Conservation (phyloP, 2,113 vertebrate genomes). For the Rhodinocichla rosea region DNA sequence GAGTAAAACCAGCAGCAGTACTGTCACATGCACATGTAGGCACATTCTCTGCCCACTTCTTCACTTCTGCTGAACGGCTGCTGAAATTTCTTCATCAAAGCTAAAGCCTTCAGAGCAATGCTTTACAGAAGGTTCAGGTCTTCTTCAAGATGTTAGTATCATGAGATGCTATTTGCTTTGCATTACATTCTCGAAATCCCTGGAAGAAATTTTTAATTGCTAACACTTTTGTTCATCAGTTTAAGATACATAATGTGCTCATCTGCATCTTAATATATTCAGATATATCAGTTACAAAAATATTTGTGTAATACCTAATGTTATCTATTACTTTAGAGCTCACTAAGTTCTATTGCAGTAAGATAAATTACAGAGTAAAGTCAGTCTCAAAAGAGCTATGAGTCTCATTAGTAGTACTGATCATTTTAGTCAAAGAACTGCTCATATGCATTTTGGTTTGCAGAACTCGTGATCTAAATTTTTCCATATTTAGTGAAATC, state of each 20-base stretch:
- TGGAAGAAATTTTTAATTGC: not conserved
- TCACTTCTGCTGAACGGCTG: not conserved
- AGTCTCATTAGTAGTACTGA: not conserved
- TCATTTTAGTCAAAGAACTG: not conserved
- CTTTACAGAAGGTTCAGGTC: not conserved
- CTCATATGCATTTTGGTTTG: not conserved
- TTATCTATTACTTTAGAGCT: not conserved
- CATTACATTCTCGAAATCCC: not conserved
- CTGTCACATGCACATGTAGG: not conserved
- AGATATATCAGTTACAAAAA: not conserved
- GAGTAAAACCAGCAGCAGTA: not conserved
- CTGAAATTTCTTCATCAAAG: not conserved
- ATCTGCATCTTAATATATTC: not conserved
- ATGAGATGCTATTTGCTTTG: not conserved
- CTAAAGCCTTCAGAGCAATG: not conserved
- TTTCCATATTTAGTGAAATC: not conserved
- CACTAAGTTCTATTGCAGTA: not conserved
- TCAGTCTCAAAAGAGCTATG: not conserved
- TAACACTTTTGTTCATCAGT: not conserved
- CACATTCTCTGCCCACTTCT: not conserved
- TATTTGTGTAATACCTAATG: not conserved
- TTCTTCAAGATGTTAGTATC: not conserved
- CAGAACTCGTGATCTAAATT: not conserved
- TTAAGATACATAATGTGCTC: not conserved
- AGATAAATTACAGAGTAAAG: not conserved